A percentile compares a stretch with the other conserved stretches of the same genome.
Evolutionary conservation across 2,797 vertebrate species (phyloP).

Genomic region (Falco biarmicus): DNA sequence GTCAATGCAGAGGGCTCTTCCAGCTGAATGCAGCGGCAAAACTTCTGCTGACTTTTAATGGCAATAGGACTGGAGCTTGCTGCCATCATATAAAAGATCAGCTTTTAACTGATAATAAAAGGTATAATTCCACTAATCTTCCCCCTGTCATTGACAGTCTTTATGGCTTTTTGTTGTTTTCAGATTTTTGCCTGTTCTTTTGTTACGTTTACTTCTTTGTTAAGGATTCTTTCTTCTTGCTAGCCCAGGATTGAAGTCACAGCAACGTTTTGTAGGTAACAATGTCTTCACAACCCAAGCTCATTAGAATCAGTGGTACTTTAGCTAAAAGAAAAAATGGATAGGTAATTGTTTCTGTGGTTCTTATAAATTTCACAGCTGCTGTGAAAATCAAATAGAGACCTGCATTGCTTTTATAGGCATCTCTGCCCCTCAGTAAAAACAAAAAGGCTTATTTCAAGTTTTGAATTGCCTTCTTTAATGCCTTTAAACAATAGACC

Average conservation of each 20-base stretch:
- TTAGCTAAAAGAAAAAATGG: neutral
- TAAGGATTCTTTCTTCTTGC: neutral
- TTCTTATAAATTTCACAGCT: constrained; percentile 82
- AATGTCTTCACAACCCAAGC: neutral
- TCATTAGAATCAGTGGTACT: constrained; percentile 7
- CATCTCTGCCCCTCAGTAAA: constrained; percentile 67
- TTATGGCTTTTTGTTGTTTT: neutral
- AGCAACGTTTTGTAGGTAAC: neutral
- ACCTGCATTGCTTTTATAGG: constrained; percentile 77
- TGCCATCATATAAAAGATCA: neutral
- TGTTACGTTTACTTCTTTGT: constrained; percentile 1
- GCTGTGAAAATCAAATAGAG: constrained; percentile 83
- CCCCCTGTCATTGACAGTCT: neutral
- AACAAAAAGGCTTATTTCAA: constrained; percentile 60
- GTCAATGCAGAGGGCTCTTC: neutral
- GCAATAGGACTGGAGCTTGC: neutral
- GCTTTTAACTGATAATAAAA: neutral
- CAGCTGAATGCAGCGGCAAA: neutral
- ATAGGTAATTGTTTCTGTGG: constrained; percentile 65
- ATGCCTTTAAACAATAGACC: constrained; percentile 73
- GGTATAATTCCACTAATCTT: neutral
- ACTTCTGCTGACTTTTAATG: neutral
- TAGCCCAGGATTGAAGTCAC: neutral
- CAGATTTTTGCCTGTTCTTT: neutral
- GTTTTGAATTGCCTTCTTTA: constrained; percentile 72